A percentile compares a stretch with the other conserved stretches of the same genome.
Evolutionary conservation across 2,888 invertebrate genomes (phyloP).

Genomic region (Eumacrocentrus americanus): DNA sequence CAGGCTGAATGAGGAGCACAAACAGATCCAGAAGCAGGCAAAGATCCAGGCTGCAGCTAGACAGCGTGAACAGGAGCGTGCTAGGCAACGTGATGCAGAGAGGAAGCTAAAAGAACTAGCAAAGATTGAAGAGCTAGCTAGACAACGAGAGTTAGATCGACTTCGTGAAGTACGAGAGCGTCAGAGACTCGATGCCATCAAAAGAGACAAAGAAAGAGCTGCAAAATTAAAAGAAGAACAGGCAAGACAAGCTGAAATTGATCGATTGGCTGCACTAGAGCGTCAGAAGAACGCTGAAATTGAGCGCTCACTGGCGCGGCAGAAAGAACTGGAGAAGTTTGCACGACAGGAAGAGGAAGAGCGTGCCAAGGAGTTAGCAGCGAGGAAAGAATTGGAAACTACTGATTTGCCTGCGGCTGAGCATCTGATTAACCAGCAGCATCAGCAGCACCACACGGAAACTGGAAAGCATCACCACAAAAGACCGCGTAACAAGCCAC

Average conservation of each 20-base stretch:
- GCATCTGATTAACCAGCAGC: constrained; percentile 44
- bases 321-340: constrained; percentile 38
- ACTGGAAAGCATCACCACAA: constrained; percentile 35
- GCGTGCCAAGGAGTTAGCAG: constrained; percentile 24
- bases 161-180: constrained; percentile 50
- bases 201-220: constrained; percentile 44
- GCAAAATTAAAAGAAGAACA: constrained; percentile 47
- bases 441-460: constrained; percentile 48
- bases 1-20: constrained; percentile 50
- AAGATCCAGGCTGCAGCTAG: constrained; percentile 44
- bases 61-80: constrained; percentile 50
- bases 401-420: constrained; percentile 36
- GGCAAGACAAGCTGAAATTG: constrained; percentile 42
- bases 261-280: constrained; percentile 41
- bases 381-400: constrained; percentile 19
- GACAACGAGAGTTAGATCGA: constrained; percentile 51
- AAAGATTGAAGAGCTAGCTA: constrained; percentile 49
- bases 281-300: constrained; percentile 47
- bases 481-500: constrained; percentile 38
- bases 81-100: constrained; percentile 50
- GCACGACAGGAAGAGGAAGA: constrained; percentile 36
- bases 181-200: constrained; percentile 48
- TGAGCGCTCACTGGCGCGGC: constrained; percentile 38
- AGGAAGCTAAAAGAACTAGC: constrained; percentile 52
- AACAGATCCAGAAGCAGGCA: constrained; percentile 50